These are phyloP conservation scores for Stenchaetothrips biformis DNA, from an alignment of 2,888 invertebrate species.

Conservation along the genomic window DNA sequence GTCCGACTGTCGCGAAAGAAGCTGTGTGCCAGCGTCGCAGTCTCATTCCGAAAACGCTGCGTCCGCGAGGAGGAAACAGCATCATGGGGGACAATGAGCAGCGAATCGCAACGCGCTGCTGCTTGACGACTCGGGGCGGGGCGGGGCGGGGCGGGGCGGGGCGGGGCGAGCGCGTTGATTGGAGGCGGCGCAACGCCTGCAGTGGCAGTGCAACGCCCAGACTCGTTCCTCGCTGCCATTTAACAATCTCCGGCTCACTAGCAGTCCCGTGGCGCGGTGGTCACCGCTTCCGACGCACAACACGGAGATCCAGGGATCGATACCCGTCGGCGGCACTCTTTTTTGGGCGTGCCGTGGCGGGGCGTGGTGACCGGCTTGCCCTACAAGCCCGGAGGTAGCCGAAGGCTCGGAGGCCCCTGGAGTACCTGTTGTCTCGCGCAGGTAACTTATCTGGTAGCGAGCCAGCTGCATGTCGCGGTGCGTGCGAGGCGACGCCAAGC, in stretches of 20 bases:
- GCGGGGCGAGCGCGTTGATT: not conserved
- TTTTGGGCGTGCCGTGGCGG: not conserved
- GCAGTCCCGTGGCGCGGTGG: no score
- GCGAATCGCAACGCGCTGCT: no score
- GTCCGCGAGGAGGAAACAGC: no score
- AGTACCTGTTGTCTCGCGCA: not conserved
- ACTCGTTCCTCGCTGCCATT: not conserved
- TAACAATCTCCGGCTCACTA: no score
- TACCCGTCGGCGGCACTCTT: not conserved
- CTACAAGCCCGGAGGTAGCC: not conserved
- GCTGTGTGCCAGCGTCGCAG: no score
- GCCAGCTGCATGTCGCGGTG: conserved; percentile 2
- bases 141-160: not conserved
- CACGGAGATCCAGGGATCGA: no score
- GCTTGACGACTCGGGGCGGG: no score
- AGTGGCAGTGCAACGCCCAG: not conserved
- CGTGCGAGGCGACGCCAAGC: not conserved
- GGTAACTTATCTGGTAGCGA: conserved; percentile 16
- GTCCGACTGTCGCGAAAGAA: no score
- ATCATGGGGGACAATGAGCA: no score
- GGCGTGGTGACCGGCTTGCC: not conserved
- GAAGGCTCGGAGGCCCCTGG: not conserved
- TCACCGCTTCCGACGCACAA: no score
- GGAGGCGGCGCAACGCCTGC: not conserved
- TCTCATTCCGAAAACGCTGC: no score